phyloP scores from a whole-genome alignment of 2,888 invertebrate genomes.

The Drosophila seclusa region DNA sequence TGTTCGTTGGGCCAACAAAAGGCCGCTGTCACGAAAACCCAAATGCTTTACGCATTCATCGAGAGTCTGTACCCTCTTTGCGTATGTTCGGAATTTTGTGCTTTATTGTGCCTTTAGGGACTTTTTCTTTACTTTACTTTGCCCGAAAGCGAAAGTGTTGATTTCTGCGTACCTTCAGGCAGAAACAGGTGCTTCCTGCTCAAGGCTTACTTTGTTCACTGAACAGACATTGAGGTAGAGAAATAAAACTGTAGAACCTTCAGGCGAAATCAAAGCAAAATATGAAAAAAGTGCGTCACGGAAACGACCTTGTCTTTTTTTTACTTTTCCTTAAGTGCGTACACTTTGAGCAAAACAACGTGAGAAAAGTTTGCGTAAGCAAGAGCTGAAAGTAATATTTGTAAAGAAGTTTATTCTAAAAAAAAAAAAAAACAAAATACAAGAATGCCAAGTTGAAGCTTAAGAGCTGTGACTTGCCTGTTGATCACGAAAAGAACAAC shows the following conservation, averaged over 20 bases:
- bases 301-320: slow-evolving; percentile 37
- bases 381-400: background rate
- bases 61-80: slow-evolving; percentile 25
- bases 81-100: background rate
- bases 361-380: slow-evolving; percentile 32
- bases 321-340: slow-evolving; percentile 16
- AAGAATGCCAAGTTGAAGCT: slow-evolving; percentile 6
- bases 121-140: slow-evolving; percentile 18
- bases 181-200: slow-evolving; percentile 73
- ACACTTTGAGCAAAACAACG: slow-evolving; percentile 24
- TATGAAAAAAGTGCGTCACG: slow-evolving; percentile 33
- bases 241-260: slow-evolving; percentile 20
- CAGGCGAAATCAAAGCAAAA: slow-evolving; percentile 22
- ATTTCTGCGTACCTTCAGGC: slow-evolving; percentile 64
- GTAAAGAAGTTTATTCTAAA: slow-evolving; percentile 13
- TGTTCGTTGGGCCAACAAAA: slow-evolving; percentile 19
- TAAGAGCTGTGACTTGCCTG: background rate
- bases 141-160: slow-evolving; percentile 76
- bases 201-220: slow-evolving; percentile 20
- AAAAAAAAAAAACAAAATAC: background rate
- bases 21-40: slow-evolving; percentile 37
- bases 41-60: slow-evolving; percentile 41
- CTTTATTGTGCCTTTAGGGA: slow-evolving; percentile 29
- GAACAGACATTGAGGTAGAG: slow-evolving; percentile 19
- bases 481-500: background rate